Evolutionary conservation across 2,113 vertebrate species (phyloP).

Genomic region (Gnathonemus echidnorhynchus): DNA sequence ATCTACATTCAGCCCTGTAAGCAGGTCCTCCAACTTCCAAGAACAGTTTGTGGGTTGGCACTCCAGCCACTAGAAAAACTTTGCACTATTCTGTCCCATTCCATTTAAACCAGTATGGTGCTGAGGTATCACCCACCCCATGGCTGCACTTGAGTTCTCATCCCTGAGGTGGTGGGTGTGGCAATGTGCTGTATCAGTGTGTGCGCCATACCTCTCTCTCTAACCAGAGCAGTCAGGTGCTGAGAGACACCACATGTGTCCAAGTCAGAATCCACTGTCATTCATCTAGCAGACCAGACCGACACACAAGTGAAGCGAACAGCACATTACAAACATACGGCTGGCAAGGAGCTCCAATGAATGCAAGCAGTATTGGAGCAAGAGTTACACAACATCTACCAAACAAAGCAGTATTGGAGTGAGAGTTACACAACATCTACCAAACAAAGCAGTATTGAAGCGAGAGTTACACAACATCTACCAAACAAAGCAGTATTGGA

Average conservation of each 20-base stretch:
- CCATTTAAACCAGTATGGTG: too few species aligned
- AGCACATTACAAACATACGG: not conserved
- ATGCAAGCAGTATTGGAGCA: not conserved
- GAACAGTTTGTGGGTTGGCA: too few species aligned
- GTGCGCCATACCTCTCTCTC: too few species aligned
- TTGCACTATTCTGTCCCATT: too few species aligned
- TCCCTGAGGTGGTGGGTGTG: too few species aligned
- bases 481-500: not conserved
- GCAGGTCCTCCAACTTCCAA: too few species aligned
- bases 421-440: not conserved
- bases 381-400: not conserved
- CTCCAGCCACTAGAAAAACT: too few species aligned
- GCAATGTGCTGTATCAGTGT: too few species aligned
- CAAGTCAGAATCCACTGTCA: not conserved
- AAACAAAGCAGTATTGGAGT: not conserved
- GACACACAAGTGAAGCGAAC: not conserved
- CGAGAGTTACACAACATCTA: too few species aligned
- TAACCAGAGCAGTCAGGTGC: constrained; percentile 46
- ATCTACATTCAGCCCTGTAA: too few species aligned
- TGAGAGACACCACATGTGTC: constrained; percentile 35
- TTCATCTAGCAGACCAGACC: not conserved
- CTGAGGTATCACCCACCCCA: too few species aligned
- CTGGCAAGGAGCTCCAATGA: not conserved
- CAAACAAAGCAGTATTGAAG: not conserved
- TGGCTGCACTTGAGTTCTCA: too few species aligned